Percentiles rank a stretch among this genome's conserved stretches.
Evolutionary conservation across 2,888 invertebrate species (phyloP).

Genomic region (Drosophila picticornis): DNA sequence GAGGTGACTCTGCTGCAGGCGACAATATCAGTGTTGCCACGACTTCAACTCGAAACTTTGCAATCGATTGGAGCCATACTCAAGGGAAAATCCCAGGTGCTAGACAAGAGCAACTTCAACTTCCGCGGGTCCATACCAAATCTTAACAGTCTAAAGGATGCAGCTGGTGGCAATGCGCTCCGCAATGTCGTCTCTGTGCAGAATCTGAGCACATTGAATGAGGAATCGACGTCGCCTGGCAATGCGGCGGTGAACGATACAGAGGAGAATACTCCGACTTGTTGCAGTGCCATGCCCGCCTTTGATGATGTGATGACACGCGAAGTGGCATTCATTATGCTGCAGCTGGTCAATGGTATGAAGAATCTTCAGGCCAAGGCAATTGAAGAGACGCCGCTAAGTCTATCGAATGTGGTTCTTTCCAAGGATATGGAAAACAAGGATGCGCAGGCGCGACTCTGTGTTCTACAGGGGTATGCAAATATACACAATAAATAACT

Average conservation of each 20-base stretch:
- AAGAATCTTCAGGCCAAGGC: slow-evolving; percentile 93
- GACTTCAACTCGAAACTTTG: slow-evolving; percentile 91
- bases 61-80: slow-evolving; percentile 89
- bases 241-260: slow-evolving; percentile 28
- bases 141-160: slow-evolving; percentile 81
- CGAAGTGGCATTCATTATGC: slow-evolving; percentile 91
- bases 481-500: neutral
- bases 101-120: slow-evolving; percentile 84
- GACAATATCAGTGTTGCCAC: slow-evolving; percentile 91
- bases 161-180: slow-evolving; percentile 66
- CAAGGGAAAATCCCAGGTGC: slow-evolving; percentile 86
- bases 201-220: slow-evolving; percentile 83
- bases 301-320: slow-evolving; percentile 86
- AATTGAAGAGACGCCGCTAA: slow-evolving; percentile 91
- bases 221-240: slow-evolving; percentile 67
- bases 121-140: slow-evolving; percentile 85
- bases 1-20: slow-evolving; percentile 90
- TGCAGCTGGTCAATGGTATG: slow-evolving; percentile 92
- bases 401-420: slow-evolving; percentile 90
- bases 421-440: slow-evolving; percentile 88
- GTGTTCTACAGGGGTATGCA: slow-evolving; percentile 91
- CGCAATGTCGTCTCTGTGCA: slow-evolving; percentile 86
- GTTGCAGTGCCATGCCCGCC: slow-evolving; percentile 79
- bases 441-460: slow-evolving; percentile 89
- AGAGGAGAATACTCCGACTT: slow-evolving; percentile 44